Evolutionary conservation across 2,113 vertebrate genomes (phyloP), one percentile per base, ranked within the genome.

Genomic region (Chamaea fasciata): DNA sequence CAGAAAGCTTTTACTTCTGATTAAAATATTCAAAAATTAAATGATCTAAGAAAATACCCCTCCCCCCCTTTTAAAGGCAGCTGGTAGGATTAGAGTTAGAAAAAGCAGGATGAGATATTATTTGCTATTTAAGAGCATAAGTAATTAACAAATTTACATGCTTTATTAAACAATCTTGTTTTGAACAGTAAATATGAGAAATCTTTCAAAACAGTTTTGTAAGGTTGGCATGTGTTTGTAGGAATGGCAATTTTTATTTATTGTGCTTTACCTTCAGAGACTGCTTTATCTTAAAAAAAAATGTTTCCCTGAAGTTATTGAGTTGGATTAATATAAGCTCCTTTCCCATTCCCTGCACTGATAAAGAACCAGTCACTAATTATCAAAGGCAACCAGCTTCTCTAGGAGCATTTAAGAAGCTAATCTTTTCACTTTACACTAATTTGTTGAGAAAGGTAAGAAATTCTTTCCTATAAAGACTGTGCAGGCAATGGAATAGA

Each of bases 41-140:
- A 55, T 10, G 2, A 7, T 52, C 6, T 35, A 21, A 57, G 23
- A 19, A n/a, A 46, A 69, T 60, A 9, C 0, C 0, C 8, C 10
- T 39, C 12, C 0, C 0, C 8, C 10, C 35, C 12, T 52, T 83
- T 53, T 67, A 76, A 63, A 50, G 11, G 18, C 6, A 22, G 20
- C 13, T 69, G 21, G 10, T 74, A 79, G 42, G 13, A 56, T 44
- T 14, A 62, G n/a, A 23, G 5, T 39, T 56, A 39, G 16, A 46
- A 78, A 65, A 50, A 87, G 27, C 9, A 71, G 24, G 24, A 41
- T 31, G 10, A 55, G 15, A 35, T 63, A 15, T 30, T 12, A 41
- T 60, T 77, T 74, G 11, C 12, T 77, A 26, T 12, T 76, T 60
- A 85, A 70, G 24, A 56, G 33, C 24, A n/a, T n/a, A 82, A 86